These are phyloP conservation scores for Vulpes vulpes DNA, from an alignment of 2,113 vertebrate genomes.

Conservation along the genomic window DNA sequence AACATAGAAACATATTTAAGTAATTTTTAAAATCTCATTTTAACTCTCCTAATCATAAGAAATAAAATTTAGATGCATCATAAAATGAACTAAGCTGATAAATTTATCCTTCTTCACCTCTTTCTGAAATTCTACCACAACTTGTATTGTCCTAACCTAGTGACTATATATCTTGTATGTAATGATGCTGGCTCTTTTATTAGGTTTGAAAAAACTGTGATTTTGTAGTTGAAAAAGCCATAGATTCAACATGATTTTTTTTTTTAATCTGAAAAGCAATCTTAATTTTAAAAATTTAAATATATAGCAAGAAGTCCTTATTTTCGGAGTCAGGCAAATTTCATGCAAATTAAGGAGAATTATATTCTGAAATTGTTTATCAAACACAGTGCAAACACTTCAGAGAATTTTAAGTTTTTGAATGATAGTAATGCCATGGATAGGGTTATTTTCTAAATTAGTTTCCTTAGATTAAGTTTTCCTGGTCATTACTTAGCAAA, in stretches of 20 bases:
- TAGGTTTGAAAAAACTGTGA: conserved; percentile 9
- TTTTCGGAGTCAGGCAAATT: conserved; percentile 49
- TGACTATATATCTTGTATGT: not conserved
- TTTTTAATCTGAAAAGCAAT: conserved; percentile 38
- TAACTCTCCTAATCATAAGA: conserved; percentile 58
- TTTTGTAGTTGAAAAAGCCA: conserved; percentile 7
- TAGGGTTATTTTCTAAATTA: not conserved
- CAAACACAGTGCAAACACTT: conserved; percentile 57
- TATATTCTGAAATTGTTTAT: conserved; percentile 45
- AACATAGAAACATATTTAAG: conserved; percentile 34
- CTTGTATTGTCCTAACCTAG: conserved; percentile 38
- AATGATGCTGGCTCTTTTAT: not conserved
- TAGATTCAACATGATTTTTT: not conserved
- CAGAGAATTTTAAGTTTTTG: conserved; percentile 35
- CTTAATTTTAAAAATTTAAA: conserved; percentile 50
- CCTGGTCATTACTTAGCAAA: not conserved
- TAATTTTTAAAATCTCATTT: conserved; percentile 47
- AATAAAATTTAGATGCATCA: conserved; percentile 2
- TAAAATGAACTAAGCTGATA: conserved; percentile 12
- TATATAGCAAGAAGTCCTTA: conserved; percentile 7
- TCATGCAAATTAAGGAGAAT: conserved; percentile 24
- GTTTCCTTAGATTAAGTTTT: conserved; percentile 45
- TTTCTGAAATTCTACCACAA: not conserved
- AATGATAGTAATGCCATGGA: conserved; percentile 49
- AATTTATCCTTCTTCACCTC: conserved; percentile 41